Evolutionary conservation across 2,113 vertebrate species (phyloP).

Genomic region (Herpetotheres cachinnans): DNA sequence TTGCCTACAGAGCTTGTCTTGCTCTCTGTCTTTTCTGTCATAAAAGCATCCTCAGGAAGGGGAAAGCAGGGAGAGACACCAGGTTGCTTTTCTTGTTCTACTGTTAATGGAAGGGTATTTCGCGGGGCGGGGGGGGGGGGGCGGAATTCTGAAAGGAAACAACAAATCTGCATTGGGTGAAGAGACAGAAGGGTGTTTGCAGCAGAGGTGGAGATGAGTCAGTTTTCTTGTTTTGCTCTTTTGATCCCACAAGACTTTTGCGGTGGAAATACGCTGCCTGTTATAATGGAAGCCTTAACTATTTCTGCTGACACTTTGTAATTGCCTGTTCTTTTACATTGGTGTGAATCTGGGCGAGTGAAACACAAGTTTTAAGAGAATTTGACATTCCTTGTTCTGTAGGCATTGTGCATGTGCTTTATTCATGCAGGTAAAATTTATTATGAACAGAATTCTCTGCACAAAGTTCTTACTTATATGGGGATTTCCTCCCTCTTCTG

Average conservation of each 20-base stretch:
- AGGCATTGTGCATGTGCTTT: background rate
- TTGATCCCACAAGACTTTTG: background rate
- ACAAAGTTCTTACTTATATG: background rate
- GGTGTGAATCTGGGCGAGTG: background rate
- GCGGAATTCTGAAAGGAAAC: background rate
- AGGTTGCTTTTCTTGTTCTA: background rate
- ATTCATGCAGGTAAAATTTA: background rate
- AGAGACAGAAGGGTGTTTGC: background rate
- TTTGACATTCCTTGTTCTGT: background rate
- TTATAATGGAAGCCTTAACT: background rate
- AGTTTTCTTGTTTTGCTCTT: conserved; percentile 23
- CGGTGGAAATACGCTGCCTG: background rate
- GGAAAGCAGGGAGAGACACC: background rate
- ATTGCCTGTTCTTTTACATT: background rate
- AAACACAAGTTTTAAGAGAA: background rate
- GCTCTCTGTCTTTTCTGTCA: background rate
- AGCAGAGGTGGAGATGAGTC: background rate
- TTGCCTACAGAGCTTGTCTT: background rate
- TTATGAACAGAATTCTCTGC: background rate
- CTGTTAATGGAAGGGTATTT: background rate
- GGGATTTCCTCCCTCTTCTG: background rate
- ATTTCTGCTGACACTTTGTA: background rate
- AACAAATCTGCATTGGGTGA: background rate
- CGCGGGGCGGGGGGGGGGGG: background rate
- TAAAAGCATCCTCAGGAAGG: background rate